Evolutionary conservation across 2,113 vertebrate species (phyloP).

Genomic region (Pipra filicauda): DNA sequence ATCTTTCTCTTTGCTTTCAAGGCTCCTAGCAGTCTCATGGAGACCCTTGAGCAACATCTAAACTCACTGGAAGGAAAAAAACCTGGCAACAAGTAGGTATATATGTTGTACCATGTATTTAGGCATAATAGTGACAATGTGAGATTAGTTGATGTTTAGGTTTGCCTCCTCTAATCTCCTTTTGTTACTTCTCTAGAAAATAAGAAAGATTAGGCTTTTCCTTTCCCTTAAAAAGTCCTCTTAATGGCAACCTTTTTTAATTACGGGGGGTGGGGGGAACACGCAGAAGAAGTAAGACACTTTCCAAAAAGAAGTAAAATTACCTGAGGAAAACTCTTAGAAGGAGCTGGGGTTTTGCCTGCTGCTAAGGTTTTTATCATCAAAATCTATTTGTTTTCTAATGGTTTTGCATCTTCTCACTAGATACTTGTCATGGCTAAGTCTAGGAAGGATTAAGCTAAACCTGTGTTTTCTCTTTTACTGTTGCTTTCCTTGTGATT

Average conservation of each 20-base stretch:
- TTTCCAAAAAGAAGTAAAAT: neutral
- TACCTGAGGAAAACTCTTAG: neutral
- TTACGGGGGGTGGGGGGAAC: neutral
- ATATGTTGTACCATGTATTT: neutral
- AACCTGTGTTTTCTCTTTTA: slow-evolving; percentile 64
- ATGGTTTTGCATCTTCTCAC: neutral
- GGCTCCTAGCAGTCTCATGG: slow-evolving; percentile 98
- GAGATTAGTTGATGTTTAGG: neutral
- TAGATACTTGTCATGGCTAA: neutral
- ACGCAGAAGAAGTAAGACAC: accelerated
- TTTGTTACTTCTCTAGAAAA: neutral
- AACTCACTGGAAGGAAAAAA: slow-evolving; percentile 98
- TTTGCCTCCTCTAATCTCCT: neutral
- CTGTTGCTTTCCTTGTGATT: slow-evolving; percentile 69
- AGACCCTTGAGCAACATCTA: slow-evolving; percentile 96
- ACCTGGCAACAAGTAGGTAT: slow-evolving; percentile 83
- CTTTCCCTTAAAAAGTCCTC: neutral
- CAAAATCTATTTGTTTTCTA: neutral
- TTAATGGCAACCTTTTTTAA: neutral
- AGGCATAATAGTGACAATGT: neutral
- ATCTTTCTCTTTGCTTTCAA: slow-evolving; percentile 69
- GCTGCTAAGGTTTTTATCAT: neutral
- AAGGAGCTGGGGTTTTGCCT: neutral
- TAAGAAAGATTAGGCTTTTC: neutral
- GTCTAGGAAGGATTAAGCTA: slow-evolving; percentile 21